Conservation (phyloP, 2,797 vertebrate genomes). For the Pseudochaenichthys georgianus region DNA sequence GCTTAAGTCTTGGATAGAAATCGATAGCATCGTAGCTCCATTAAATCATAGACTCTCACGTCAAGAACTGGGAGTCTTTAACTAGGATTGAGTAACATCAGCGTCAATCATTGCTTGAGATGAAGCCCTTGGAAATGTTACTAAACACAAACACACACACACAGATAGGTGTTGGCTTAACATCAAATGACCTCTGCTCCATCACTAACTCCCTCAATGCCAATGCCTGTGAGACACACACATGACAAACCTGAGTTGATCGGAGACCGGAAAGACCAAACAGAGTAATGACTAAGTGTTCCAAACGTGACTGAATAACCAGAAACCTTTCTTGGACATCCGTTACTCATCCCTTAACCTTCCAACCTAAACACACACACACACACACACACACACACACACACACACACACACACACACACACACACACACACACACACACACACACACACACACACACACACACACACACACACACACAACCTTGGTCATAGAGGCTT, state of each 20-base stretch:
- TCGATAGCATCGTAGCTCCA: not conserved
- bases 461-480: not conserved
- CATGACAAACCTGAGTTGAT: conserved; percentile 7
- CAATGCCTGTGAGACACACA: conserved; percentile 10
- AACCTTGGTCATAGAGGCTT: conserved; percentile 20
- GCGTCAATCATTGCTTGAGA: conserved; percentile 80
- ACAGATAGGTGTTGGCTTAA: conserved; percentile 17
- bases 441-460: not conserved
- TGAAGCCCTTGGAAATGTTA: conserved; percentile 27
- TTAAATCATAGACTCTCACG: not conserved
- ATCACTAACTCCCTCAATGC: conserved; percentile 19
- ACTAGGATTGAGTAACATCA: conserved; percentile 59
- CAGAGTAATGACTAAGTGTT: conserved; percentile 23
- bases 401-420: not conserved
- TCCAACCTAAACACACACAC: conserved; percentile 9
- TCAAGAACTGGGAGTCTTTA: conserved; percentile 50
- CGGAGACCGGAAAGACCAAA: conserved; percentile 28
- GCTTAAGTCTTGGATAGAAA: too few species aligned
- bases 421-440: conserved; percentile 5
- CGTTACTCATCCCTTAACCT: conserved; percentile 27
- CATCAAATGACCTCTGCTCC: conserved; percentile 40
- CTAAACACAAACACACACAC: conserved; percentile 14
- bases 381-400: not conserved
- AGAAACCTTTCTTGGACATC: conserved; percentile 22
- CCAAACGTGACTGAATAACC: conserved; percentile 72